These are phyloP conservation scores for Pteropus rufus DNA, from an alignment of 2,797 vertebrate species.

Conservation along the genomic window DNA sequence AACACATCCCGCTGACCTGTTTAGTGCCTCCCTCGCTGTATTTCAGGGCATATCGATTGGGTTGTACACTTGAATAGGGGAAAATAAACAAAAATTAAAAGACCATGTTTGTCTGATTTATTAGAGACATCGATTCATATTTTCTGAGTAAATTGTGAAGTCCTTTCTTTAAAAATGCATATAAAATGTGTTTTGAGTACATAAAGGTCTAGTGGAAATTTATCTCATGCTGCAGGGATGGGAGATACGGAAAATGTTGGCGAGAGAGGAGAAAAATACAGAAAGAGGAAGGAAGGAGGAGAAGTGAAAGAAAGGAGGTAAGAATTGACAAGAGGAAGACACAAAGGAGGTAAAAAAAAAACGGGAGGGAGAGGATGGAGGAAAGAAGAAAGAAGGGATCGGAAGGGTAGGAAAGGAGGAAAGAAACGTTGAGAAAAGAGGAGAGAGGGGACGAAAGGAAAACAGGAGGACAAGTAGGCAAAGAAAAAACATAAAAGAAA, in stretches of 20 bases:
- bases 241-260: not conserved
- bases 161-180: not conserved
- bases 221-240: not conserved
- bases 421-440: not conserved
- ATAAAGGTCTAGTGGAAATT: constrained; percentile 43
- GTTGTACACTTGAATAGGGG: not conserved
- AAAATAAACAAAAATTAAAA: constrained; percentile 56
- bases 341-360: not conserved
- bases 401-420: not conserved
- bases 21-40: not conserved
- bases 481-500: constrained; percentile 46
- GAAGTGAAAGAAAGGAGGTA: not conserved
- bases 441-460: not conserved
- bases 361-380: not conserved
- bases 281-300: not conserved
- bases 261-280: not conserved
- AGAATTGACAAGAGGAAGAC: not conserved
- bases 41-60: not conserved
- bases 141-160: not conserved
- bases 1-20: not conserved
- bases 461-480: not conserved
- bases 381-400: not conserved
- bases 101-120: not conserved
- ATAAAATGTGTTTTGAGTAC: constrained; percentile 10
- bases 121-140: constrained; percentile 1